Conservation (phyloP, 2,888 invertebrate species). For the Cantharis rufa region DNA sequence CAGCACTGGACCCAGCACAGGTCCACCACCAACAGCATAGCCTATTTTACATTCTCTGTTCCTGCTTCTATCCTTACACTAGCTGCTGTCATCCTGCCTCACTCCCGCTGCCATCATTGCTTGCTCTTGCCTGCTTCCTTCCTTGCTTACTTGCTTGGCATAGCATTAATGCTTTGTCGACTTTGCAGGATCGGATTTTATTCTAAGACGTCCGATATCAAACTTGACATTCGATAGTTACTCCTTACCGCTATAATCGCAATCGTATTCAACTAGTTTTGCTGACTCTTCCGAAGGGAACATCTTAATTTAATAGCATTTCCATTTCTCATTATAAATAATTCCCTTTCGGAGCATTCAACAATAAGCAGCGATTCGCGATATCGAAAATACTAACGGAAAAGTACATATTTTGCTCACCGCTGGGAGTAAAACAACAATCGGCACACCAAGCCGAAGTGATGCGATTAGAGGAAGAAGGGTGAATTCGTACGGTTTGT, state of each 20-base stretch:
- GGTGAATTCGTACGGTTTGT: background rate
- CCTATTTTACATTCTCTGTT: slow-evolving; percentile 62
- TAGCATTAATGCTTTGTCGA: slow-evolving; percentile 28
- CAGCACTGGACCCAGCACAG: slow-evolving; percentile 56
- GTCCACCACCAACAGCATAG: slow-evolving; percentile 49
- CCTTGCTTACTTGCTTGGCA: slow-evolving; percentile 32
- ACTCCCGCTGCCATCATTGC: slow-evolving; percentile 65
- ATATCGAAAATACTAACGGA: background rate
- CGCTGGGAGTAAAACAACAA: background rate
- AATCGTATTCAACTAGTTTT: background rate
- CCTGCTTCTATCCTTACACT: slow-evolving; percentile 43
- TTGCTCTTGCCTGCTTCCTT: slow-evolving; percentile 57
- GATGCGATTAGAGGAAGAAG: background rate
- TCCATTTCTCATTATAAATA: background rate
- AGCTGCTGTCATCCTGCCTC: slow-evolving; percentile 55
- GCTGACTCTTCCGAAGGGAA: background rate
- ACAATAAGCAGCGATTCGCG: too few relatives aligned
- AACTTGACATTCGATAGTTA: background rate
- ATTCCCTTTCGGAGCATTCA: background rate
- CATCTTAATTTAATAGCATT: background rate
- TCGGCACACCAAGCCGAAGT: background rate
- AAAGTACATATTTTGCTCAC: background rate
- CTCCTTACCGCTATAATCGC: background rate
- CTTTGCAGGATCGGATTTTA: slow-evolving; percentile 28
- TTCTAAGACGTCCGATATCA: background rate